Base-by-base conservation (phyloP, 1,140 invertebrate species). In the Subanguina moxae region DNA sequence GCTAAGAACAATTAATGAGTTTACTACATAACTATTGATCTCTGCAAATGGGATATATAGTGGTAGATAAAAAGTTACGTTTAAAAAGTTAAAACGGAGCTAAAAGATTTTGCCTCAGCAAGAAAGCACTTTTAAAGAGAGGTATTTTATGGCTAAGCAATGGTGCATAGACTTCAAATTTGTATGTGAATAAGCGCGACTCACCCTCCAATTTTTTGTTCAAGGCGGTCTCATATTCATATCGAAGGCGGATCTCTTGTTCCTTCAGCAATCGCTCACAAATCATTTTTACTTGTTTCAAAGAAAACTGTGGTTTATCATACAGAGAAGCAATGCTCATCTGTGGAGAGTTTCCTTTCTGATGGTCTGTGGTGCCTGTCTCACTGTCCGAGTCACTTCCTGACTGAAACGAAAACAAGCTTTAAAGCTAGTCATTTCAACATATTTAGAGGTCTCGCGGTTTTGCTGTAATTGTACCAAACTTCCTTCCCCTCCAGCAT, bases 221-320 rank as follows among this genome's bases (percentile, higher is more conserved):
- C 57, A 81, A 65, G 28, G 72, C 71, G 0, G 67, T 76, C 62
- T 82, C 80, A 56, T 83, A 82, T 63, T 82, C 80, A 45, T 75
- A 70, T 32, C 80, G 75, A n/a, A 82, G 75, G n/a, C 80, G 78
- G 11, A 80, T 70, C n/a, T 80, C 78, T 59, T 80, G 78, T 57
- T 80, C 76, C 59, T 77, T 76, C 11, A 80, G 74, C 11, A 80
- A 38, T 42, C 78, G 78, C 46, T 80, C 78, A 57, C 78, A 80
- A 52, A 80, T 80, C 57, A 80, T 68, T 38, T 80, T 77, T 21
- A 80, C 78, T n/a, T 79, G 78, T 28, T 78, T 77, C 17, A 78
- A 68, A 42, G 76, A 79, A 56, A 78, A 78, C 25, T 78, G 75
- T 25, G 76, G 77, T 63, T 75, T 71, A 19, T 78, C 74, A 66